Evolutionary conservation across 2,888 invertebrate species (phyloP).

Genomic region (Sphaeridia pumilis): DNA sequence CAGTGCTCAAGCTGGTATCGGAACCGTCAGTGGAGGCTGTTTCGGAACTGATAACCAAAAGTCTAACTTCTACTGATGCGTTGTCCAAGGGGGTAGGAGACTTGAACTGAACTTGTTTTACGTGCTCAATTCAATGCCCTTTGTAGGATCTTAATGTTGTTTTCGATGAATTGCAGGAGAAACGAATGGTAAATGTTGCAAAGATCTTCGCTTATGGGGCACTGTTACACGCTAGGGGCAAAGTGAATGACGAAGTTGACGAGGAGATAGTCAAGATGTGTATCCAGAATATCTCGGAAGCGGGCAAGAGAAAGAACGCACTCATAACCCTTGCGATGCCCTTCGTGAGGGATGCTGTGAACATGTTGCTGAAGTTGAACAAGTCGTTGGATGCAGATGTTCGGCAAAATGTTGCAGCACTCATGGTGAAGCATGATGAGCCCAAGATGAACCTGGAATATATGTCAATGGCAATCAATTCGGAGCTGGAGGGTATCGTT

Average conservation of each 20-base stretch:
- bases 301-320: slow-evolving; percentile 3
- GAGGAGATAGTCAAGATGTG: not conserved
- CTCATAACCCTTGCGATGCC: slow-evolving; percentile 10
- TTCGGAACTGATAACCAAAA: slow-evolving; percentile 50
- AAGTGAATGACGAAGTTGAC: not conserved
- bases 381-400: slow-evolving; percentile 1
- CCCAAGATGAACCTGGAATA: slow-evolving; percentile 8
- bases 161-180: too few species aligned
- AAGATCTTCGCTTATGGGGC: slow-evolving; percentile 14
- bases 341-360: slow-evolving; percentile 13
- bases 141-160: too few species aligned
- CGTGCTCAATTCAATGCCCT: too few species aligned
- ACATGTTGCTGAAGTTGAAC: not conserved
- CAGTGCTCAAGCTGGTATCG: slow-evolving; percentile 46
- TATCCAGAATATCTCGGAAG: not conserved
- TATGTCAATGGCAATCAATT: slow-evolving; percentile 10
- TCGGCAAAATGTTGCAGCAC: not conserved
- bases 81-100: too few species aligned
- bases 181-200: slow-evolving; percentile 9
- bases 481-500: not conserved
- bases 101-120: too few species aligned
- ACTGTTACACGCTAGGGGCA: slow-evolving; percentile 4
- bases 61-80: slow-evolving; percentile 42
- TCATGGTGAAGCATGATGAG: slow-evolving; percentile 1
- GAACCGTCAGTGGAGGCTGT: slow-evolving; percentile 46